phyloP scores from a whole-genome alignment of 2,797 vertebrate genomes.

The Scarus forsteni region DNA sequence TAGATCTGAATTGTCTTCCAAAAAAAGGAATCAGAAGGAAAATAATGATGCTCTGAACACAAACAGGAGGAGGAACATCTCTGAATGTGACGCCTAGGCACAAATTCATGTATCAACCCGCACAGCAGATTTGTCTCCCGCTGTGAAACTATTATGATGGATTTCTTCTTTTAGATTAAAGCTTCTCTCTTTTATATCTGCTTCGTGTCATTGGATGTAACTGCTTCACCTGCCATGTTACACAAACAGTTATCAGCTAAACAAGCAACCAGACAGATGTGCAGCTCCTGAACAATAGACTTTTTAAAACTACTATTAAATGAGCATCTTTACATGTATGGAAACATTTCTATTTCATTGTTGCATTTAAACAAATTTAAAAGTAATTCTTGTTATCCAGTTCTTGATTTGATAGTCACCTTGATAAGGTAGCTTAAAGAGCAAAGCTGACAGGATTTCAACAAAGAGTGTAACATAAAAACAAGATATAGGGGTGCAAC shows the following conservation, averaged over 20 bases:
- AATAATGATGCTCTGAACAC: slow-evolving; percentile 30
- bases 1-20: slow-evolving; percentile 16
- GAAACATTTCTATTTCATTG: background rate
- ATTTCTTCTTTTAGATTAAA: background rate
- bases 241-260: background rate
- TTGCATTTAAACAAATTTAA: background rate
- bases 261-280: background rate
- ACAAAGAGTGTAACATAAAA: background rate
- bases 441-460: background rate
- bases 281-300: background rate
- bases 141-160: background rate
- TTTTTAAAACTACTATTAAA: background rate
- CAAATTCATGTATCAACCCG: background rate
- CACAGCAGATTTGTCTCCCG: background rate
- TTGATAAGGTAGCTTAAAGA: background rate
- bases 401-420: background rate
- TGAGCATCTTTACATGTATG: background rate
- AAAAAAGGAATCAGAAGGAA: slow-evolving; percentile 14
- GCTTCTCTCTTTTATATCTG: background rate
- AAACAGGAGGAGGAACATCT: slow-evolving; percentile 18
- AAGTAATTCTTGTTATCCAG: background rate
- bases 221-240: background rate
- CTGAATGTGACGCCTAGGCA: slow-evolving; percentile 3
- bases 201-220: background rate
- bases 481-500: no score